Percentiles rank a stretch among this genome's conserved stretches.
These are phyloP conservation scores for Coracopsis vasa DNA, from an alignment of 2,113 vertebrate species.

Conservation along the genomic window DNA sequence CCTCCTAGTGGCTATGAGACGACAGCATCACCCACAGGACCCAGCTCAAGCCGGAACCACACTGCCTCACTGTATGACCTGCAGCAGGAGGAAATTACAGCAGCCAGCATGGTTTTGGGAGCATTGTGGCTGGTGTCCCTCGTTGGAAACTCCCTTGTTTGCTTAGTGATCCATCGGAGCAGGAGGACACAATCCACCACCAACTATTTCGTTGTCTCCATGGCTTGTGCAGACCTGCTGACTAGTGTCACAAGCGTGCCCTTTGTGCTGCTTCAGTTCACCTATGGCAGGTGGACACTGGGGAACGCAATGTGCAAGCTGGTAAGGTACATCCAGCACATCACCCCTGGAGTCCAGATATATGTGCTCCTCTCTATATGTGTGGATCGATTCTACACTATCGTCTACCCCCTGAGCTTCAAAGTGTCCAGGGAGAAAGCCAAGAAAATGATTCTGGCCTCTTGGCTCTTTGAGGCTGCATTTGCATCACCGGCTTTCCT, in stretches of 20 bases:
- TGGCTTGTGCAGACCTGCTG: slow-evolving; percentile 91
- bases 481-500: slow-evolving; percentile 83
- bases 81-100: slow-evolving; percentile 73
- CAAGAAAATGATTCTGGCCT: slow-evolving; percentile 90
- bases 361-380: slow-evolving; percentile 90
- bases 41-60: slow-evolving; percentile 56
- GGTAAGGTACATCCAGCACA: slow-evolving; percentile 85
- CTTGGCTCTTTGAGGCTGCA: slow-evolving; percentile 81
- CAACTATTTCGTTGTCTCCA: slow-evolving; percentile 93
- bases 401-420: slow-evolving; percentile 92
- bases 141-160: slow-evolving; percentile 88
- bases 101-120: slow-evolving; percentile 78
- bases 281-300: slow-evolving; percentile 79
- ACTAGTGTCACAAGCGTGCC: slow-evolving; percentile 80
- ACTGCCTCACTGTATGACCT: slow-evolving; percentile 57
- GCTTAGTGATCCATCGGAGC: slow-evolving; percentile 91
- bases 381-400: slow-evolving; percentile 91
- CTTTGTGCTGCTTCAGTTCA: slow-evolving; percentile 84
- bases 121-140: slow-evolving; percentile 86
- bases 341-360: slow-evolving; percentile 87
- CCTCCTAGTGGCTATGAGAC: not conserved
- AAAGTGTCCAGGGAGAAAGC: slow-evolving; percentile 93
- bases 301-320: slow-evolving; percentile 78
- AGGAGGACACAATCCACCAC: slow-evolving; percentile 90
- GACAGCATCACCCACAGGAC: not conserved